Evolutionary conservation across 1,140 invertebrate genomes (phyloP).

Genomic region (Zaprionus nigranus): DNA sequence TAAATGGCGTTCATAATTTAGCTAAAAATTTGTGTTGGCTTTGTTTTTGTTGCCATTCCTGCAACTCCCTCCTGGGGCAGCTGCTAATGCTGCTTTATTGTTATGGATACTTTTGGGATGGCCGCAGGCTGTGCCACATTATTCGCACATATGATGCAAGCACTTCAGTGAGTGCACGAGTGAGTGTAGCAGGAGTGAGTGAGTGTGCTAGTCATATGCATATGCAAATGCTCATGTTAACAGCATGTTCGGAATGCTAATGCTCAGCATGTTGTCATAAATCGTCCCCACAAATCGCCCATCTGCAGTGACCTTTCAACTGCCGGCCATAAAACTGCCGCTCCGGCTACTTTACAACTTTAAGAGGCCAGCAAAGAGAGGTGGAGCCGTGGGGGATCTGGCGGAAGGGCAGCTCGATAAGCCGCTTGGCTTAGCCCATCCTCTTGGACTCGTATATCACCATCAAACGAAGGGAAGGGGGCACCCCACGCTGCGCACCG

Average conservation of each 20-base stretch:
- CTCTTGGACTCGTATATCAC: conserved; percentile 41
- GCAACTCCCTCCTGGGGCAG: conserved; percentile 29
- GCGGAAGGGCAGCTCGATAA: conserved; percentile 26
- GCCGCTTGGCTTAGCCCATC: conserved; percentile 61
- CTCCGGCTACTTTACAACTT: conserved; percentile 69
- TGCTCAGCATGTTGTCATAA: conserved; percentile 46
- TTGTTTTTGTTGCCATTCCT: conserved; percentile 24
- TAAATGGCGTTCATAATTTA: conserved; percentile 77
- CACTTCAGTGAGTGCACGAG: conserved; percentile 28
- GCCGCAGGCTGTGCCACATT: conserved; percentile 29
- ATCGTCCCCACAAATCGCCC: conserved; percentile 68
- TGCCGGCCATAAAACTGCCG: conserved; percentile 72
- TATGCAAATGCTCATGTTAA: conserved; percentile 79
- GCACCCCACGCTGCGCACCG: conserved; percentile 16
- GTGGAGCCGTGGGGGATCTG: background rate
- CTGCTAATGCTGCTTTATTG: conserved; percentile 78
- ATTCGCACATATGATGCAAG: conserved; percentile 52
- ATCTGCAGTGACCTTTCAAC: conserved; percentile 81
- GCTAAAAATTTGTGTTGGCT: conserved; percentile 64
- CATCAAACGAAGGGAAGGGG: conserved; percentile 52
- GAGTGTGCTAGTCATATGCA: conserved; percentile 51
- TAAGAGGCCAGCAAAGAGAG: conserved; percentile 38
- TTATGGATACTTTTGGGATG: conserved; percentile 61
- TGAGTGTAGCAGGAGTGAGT: conserved; percentile 10
- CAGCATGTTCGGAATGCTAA: conserved; percentile 76